phyloP scores from a whole-genome alignment of 2,888 invertebrate species.

The Drosophila anomelani region DNA sequence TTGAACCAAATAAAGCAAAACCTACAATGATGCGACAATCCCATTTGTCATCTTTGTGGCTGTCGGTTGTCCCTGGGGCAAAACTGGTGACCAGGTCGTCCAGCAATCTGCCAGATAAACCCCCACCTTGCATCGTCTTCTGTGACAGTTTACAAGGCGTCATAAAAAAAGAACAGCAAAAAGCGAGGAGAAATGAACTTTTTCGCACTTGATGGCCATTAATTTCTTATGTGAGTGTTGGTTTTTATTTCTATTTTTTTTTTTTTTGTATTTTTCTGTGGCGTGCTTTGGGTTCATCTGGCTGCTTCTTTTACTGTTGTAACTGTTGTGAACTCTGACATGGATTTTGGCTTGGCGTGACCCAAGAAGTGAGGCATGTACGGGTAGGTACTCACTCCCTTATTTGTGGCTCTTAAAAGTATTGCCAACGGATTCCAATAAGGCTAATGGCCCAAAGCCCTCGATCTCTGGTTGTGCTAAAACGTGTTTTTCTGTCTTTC shows the following conservation, averaged over 20 bases:
- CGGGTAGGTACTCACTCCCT: neutral
- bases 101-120: constrained; percentile 34
- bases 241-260: constrained; percentile 5
- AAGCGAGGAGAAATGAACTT: constrained; percentile 49
- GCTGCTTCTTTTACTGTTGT: constrained; percentile 25
- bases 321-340: constrained; percentile 48
- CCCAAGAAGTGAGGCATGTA: constrained; percentile 11
- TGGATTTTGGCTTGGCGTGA: constrained; percentile 43
- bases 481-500: constrained; percentile 19
- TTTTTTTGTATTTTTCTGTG: constrained; percentile 35
- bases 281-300: constrained; percentile 55
- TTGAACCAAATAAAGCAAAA: constrained; percentile 48
- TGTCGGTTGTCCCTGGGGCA: constrained; percentile 10
- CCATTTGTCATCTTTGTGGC: constrained; percentile 43
- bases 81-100: constrained; percentile 44
- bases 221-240: constrained; percentile 46
- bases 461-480: constrained; percentile 21
- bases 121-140: constrained; percentile 51
- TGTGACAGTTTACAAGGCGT: constrained; percentile 62
- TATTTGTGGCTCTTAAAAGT: constrained; percentile 2
- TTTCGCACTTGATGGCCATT: constrained; percentile 70
- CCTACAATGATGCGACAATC: constrained; percentile 32
- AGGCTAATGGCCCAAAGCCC: constrained; percentile 35
- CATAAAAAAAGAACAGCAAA: constrained; percentile 19
- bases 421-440: constrained; percentile 30